Percentiles rank a stretch among this genome's conserved stretches.
phyloP scores from a whole-genome alignment of 1,140 invertebrate species.

The Drosophila mauritiana region DNA sequence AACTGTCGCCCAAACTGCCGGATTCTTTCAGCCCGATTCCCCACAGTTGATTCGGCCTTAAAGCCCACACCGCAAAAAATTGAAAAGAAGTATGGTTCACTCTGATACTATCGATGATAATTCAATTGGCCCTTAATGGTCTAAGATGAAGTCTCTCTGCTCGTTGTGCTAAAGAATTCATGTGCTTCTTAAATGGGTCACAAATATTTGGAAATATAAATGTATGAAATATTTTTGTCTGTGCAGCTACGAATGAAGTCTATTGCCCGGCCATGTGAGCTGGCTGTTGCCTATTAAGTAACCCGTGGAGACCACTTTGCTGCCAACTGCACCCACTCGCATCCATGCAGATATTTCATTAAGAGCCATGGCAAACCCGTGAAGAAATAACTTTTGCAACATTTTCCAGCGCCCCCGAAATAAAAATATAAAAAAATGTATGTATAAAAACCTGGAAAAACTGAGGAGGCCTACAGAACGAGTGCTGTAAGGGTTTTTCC shows the following conservation, averaged over 20 bases:
- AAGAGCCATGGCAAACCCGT: conserved; percentile 65
- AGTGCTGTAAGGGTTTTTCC: conserved; percentile 47
- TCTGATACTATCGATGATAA: neutral
- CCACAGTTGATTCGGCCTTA: conserved; percentile 17
- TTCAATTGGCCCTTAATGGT: neutral
- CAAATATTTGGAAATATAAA: neutral
- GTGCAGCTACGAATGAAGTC: conserved; percentile 1
- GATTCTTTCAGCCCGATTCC: conserved; percentile 30
- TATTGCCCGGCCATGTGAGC: conserved; percentile 31
- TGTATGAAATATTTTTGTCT: neutral
- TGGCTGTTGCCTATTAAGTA: conserved; percentile 52
- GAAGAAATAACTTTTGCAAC: conserved; percentile 80
- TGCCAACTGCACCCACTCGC: conserved; percentile 43
- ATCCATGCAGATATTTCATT: conserved; percentile 54
- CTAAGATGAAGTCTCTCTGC: too few relatives aligned
- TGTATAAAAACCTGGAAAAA: conserved; percentile 6
- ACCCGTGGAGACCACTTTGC: conserved; percentile 54
- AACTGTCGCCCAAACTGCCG: conserved; percentile 41
- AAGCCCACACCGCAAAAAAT: conserved; percentile 2
- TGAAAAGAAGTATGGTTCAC: neutral
- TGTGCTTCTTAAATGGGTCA: neutral
- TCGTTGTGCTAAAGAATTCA: neutral
- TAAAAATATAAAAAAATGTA: neutral
- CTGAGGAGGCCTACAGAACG: conserved; percentile 52
- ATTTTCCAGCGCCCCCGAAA: conserved; percentile 63